A percentile compares a stretch with the other conserved stretches of the same genome.
Evolutionary conservation across 1,140 invertebrate species (phyloP).

Genomic region (Caerostris darwini): DNA sequence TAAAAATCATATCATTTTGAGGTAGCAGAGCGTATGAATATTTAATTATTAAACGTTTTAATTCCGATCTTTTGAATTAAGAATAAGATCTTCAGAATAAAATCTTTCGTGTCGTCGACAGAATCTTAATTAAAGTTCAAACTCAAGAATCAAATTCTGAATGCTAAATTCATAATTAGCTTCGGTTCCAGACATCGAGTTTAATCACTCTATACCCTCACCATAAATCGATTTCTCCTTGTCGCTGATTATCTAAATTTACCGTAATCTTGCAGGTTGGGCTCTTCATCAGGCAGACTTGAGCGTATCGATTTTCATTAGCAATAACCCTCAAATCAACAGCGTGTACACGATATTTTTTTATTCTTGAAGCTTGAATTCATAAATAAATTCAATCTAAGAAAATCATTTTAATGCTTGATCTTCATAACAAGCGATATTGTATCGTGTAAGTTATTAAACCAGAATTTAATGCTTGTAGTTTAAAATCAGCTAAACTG

Average conservation of each 20-base stretch:
- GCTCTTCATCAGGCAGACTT: neutral
- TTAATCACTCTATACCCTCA: neutral
- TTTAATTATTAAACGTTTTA: neutral
- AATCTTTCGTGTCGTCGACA: neutral
- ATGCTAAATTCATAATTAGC: neutral
- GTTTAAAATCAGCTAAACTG: no score
- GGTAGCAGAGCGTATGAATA: neutral
- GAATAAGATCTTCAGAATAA: no score
- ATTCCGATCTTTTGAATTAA: neutral
- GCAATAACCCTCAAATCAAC: neutral
- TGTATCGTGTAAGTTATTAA: no score
- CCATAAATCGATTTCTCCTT: neutral
- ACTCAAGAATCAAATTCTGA: neutral
- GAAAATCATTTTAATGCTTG: no score
- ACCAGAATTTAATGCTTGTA: no score
- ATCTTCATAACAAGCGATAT: no score
- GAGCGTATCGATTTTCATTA: neutral
- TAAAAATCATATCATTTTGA: neutral
- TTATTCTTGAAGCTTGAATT: neutral
- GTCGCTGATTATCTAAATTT: neutral
- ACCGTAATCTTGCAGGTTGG: neutral
- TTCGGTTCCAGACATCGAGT: neutral
- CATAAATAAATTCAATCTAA: no score
- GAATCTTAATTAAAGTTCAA: constrained; percentile 29
- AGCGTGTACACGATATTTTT: neutral